These are phyloP conservation scores for Pseudomyrmex dendroicus DNA, from an alignment of 1,140 invertebrate species.

Conservation along the genomic window DNA sequence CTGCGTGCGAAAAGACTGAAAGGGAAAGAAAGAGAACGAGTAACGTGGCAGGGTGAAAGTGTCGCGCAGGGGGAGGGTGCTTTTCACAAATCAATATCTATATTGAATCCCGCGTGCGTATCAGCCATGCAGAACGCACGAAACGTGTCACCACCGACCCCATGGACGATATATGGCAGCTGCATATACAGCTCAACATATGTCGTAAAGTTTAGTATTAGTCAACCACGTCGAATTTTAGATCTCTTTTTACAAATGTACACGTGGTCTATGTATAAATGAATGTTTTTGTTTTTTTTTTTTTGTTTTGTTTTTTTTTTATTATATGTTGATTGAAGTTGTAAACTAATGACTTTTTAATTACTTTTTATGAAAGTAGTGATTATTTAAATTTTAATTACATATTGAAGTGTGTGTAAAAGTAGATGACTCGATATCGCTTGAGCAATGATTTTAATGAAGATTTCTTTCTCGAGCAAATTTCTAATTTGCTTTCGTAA, in stretches of 20 bases:
- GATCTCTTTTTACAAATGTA: neutral
- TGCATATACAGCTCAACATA: conserved; percentile 73
- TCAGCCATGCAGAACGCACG: conserved; percentile 74
- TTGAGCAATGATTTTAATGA: conserved; percentile 51
- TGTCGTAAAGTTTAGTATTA: conserved; percentile 48
- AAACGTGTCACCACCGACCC: conserved; percentile 83
- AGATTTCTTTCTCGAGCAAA: conserved; percentile 59
- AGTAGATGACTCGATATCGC: neutral
- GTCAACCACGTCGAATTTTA: conserved; percentile 37
- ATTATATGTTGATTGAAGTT: no score
- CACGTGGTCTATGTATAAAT: no score
- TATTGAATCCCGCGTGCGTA: conserved; percentile 64
- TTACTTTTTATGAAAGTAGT: no score
- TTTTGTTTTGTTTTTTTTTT: no score
- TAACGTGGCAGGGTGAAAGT: conserved; percentile 47
- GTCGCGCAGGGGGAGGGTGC: conserved; percentile 69
- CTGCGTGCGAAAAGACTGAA: conserved; percentile 33
- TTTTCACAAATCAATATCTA: conserved; percentile 84
- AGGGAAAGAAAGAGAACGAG: conserved; percentile 57
- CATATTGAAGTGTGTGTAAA: no score
- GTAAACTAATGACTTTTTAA: no score
- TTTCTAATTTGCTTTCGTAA: conserved; percentile 69
- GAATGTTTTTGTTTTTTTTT: no score
- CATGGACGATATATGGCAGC: conserved; percentile 75
- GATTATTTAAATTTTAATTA: no score